Evolutionary conservation across 2,797 vertebrate species (phyloP), one percentile per base, ranked within the genome.

Genomic region (Anguilla marmorata): DNA sequence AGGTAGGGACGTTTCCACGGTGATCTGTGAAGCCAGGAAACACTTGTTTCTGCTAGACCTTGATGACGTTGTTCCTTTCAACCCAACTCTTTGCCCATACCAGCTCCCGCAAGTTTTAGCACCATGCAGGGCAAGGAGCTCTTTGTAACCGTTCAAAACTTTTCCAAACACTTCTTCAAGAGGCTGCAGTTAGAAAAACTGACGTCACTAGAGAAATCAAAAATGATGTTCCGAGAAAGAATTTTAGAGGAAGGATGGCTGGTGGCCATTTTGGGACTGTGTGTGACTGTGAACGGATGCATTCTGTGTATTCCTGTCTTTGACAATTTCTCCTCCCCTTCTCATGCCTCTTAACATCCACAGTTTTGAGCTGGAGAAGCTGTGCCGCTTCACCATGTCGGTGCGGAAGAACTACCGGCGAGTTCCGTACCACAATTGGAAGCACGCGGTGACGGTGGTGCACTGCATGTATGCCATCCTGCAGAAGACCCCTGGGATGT

Each of bases 351-450:
- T 41, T 45, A n/a, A 66, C 89, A 3, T 66, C n/a, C 45, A 5
- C 89, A 99, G 99, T 94, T 99, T 99, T 93, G 98, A 99, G 90
- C 96, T 98, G 91, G 98, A 99, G 92, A 99, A 99, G 92, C 90
- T 99, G 52, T 99, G 99, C 91, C 97, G 98, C 41, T 99, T 99
- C 90, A 99, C 98, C 50, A 99, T 99, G 99, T 99, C 99, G 0
- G 99, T 99, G 86, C 97, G 98, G 93, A 99, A 99, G 94, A 99
- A 99, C 93, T 99, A 99, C 93, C 96, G 99, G 2, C 97, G 99
- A 16, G 99, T 99, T 89, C 99, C 99, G 41, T 99, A 99, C 93
- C 99, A 99, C 96, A 99, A 99, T 95, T 99, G 99, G 99, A 99
- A 99, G 90, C 99, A 99, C 0, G 99, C 99, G 0, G 96, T 99